A percentile compares a stretch with the other conserved stretches of the same genome.
Conservation (phyloP, 2,888 invertebrate species). For the Operophtera brumata region DNA sequence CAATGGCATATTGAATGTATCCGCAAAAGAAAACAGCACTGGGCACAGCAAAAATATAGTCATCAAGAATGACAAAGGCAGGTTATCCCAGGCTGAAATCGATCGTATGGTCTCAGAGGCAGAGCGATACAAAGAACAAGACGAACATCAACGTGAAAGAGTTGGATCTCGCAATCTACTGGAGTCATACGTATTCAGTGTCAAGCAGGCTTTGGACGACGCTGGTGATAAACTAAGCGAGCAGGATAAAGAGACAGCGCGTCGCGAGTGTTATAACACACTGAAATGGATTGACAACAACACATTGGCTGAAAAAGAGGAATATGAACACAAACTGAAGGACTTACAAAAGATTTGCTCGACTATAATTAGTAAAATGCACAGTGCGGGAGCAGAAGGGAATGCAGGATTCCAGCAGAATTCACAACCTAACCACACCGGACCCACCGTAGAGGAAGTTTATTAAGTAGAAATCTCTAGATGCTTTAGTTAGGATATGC, state of each 20-base stretch:
- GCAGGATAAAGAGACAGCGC: slow-evolving; percentile 82
- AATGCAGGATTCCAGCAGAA: slow-evolving; percentile 38
- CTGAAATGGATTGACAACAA: slow-evolving; percentile 87
- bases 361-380: slow-evolving; percentile 80
- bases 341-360: slow-evolving; percentile 81
- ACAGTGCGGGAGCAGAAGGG: slow-evolving; percentile 68
- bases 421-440: slow-evolving; percentile 33
- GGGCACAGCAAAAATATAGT: slow-evolving; percentile 87
- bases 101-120: slow-evolving; percentile 89
- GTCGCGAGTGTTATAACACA: slow-evolving; percentile 79
- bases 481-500: background rate
- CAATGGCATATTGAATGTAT: slow-evolving; percentile 90
- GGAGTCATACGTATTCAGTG: slow-evolving; percentile 85
- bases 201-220: slow-evolving; percentile 85
- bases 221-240: slow-evolving; percentile 81
- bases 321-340: slow-evolving; percentile 81
- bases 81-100: slow-evolving; percentile 89
- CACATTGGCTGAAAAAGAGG: slow-evolving; percentile 83
- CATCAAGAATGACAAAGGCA: slow-evolving; percentile 91
- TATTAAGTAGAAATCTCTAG: slow-evolving; percentile 40
- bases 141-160: slow-evolving; percentile 84
- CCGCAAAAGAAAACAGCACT: slow-evolving; percentile 86
- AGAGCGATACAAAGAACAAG: slow-evolving; percentile 86
- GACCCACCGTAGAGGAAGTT: slow-evolving; percentile 61
- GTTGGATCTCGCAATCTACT: slow-evolving; percentile 86